phyloP scores from a whole-genome alignment of 2,113 vertebrate species.

The Plectropomus leopardus region DNA sequence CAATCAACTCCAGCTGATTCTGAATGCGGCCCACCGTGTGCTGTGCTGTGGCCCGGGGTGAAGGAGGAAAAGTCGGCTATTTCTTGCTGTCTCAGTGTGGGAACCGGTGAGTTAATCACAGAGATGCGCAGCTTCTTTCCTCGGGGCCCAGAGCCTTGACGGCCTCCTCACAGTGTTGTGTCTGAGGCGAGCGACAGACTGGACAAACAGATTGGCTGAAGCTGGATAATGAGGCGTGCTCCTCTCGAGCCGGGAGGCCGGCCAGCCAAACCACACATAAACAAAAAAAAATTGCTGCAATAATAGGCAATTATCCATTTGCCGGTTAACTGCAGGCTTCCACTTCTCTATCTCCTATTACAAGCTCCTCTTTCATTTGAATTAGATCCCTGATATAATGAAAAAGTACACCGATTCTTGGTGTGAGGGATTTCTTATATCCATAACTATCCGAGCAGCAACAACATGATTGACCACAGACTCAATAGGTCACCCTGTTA shows the following conservation, averaged over 20 bases:
- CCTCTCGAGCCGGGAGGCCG: conserved; percentile 43
- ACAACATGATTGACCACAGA: conserved; percentile 15
- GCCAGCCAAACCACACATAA: conserved; percentile 27
- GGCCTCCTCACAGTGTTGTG: conserved; percentile 17
- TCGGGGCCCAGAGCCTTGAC: conserved; percentile 7
- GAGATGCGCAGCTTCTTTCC: conserved; percentile 40
- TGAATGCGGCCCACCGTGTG: conserved; percentile 32
- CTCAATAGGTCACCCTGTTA: conserved; percentile 40
- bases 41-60: conserved; percentile 21
- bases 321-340: conserved; percentile 1
- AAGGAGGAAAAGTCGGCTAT: conserved; percentile 46
- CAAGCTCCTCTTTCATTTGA: conserved; percentile 6
- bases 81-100: conserved; percentile 45
- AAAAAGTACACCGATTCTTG: conserved; percentile 20
- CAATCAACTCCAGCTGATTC: conserved; percentile 67
- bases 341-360: not conserved
- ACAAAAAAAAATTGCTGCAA: conserved; percentile 38
- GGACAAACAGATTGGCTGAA: conserved; percentile 40
- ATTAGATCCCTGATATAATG: not conserved
- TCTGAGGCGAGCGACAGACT: conserved; percentile 20
- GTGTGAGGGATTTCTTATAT: conserved; percentile 31
- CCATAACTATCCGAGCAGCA: conserved; percentile 17
- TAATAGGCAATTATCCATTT: conserved; percentile 61
- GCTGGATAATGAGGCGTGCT: conserved; percentile 55
- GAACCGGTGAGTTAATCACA: conserved; percentile 61